Conservation (phyloP, 2,797 vertebrate genomes). For the Oceanodroma leucorhoa region DNA sequence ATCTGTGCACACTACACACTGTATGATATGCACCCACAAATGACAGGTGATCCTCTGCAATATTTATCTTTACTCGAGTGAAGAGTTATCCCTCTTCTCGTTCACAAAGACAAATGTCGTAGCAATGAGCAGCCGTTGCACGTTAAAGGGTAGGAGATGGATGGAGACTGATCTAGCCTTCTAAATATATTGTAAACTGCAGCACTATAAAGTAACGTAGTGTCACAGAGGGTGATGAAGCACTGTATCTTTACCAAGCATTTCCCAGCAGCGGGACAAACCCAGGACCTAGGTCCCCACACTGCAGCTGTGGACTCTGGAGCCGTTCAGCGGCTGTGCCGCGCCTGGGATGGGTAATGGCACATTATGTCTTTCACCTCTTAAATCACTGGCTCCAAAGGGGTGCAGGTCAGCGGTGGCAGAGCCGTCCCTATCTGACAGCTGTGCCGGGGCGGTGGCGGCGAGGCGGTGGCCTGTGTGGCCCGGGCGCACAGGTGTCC, state of each 20-base stretch:
- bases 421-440: background rate
- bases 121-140: background rate
- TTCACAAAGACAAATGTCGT: slow-evolving; percentile 56
- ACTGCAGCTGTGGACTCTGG: background rate
- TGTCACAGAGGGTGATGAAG: background rate
- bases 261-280: background rate
- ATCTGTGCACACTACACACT: background rate
- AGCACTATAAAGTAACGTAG: background rate
- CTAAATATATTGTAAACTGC: background rate
- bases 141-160: slow-evolving; percentile 35
- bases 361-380: background rate
- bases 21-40: background rate
- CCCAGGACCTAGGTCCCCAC: background rate
- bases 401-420: background rate
- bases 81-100: slow-evolving; percentile 46
- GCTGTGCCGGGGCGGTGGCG: background rate
- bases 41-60: background rate
- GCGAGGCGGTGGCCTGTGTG: accelerated
- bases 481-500: background rate
- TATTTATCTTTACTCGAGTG: slow-evolving; percentile 35
- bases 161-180: slow-evolving; percentile 2
- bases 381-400: background rate
- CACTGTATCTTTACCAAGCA: background rate
- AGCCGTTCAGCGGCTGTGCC: background rate
- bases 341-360: background rate